Conservation (phyloP, 2,113 vertebrate species). For the Lipotes vexillifer region DNA sequence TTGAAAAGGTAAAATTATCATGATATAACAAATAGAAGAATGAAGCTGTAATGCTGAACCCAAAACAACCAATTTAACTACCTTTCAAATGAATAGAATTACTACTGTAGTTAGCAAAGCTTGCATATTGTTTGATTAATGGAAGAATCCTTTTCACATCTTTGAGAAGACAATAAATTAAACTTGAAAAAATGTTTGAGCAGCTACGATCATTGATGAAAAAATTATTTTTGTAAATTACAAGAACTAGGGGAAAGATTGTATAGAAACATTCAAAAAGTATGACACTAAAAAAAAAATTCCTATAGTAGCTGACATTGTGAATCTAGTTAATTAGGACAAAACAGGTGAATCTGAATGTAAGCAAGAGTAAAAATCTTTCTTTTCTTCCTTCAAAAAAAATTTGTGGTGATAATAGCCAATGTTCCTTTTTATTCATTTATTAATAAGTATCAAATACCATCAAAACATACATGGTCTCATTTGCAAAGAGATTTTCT, state of each 20-base stretch:
- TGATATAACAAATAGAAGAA: constrained; percentile 51
- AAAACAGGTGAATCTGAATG: neutral
- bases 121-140: constrained; percentile 37
- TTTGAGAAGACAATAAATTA: constrained; percentile 17
- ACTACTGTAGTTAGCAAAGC: constrained; percentile 10
- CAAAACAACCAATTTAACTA: constrained; percentile 55
- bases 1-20: constrained; percentile 69
- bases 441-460: neutral
- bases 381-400: neutral
- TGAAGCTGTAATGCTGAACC: constrained; percentile 61
- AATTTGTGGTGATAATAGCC: neutral
- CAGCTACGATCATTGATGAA: neutral
- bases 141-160: neutral
- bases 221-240: neutral
- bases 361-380: neutral
- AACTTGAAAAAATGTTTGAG: neutral
- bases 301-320: neutral
- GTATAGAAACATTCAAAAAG: neutral
- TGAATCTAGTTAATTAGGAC: neutral
- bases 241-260: neutral
- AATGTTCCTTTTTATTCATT: neutral
- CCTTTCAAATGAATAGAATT: constrained; percentile 28
- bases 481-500: neutral
- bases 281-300: neutral
- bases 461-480: neutral